A percentile compares a stretch with the other conserved stretches of the same genome.
phyloP scores from a whole-genome alignment of 23 tunicate species.

The Diplosoma virens region DNA sequence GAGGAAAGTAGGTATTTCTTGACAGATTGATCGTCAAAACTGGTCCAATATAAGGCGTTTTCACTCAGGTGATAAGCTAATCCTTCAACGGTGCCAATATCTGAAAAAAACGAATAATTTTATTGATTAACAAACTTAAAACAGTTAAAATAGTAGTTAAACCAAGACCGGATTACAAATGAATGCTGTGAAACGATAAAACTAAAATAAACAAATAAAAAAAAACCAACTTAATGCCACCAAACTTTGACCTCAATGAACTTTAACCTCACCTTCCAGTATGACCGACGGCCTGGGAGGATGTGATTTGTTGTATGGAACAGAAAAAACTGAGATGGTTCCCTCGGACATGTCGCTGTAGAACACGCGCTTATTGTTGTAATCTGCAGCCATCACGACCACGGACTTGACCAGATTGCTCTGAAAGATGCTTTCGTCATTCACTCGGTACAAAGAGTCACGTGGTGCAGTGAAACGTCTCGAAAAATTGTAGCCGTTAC shows the following conservation, averaged over 20 bases:
- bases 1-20: slow-evolving; percentile 24
- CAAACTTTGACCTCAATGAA: too few relatives aligned
- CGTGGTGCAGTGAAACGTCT: too few relatives aligned
- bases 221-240: too few relatives aligned
- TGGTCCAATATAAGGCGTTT: slow-evolving; percentile 80
- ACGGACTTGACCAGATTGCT: slow-evolving; percentile 40
- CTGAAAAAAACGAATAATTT: neutral
- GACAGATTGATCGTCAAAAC: slow-evolving; percentile 22
- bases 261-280: too few relatives aligned
- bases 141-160: too few relatives aligned
- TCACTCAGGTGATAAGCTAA: slow-evolving; percentile 58
- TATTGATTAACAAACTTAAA: too few relatives aligned
- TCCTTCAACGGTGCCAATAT: slow-evolving; percentile 64
- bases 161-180: too few relatives aligned
- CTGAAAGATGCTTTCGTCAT: neutral
- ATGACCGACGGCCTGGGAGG: slow-evolving; percentile 20
- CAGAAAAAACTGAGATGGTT: slow-evolving; percentile 48
- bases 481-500: too few relatives aligned
- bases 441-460: too few relatives aligned
- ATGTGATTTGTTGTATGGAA: neutral
- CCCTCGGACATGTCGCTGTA: slow-evolving; percentile 57
- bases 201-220: too few relatives aligned
- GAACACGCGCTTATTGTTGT: slow-evolving; percentile 42
- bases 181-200: too few relatives aligned
- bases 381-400: slow-evolving; percentile 66